Percentiles rank a stretch among this genome's conserved stretches.
Conservation (phyloP, 2,888 invertebrate genomes). For the Horisme vitalbata region DNA sequence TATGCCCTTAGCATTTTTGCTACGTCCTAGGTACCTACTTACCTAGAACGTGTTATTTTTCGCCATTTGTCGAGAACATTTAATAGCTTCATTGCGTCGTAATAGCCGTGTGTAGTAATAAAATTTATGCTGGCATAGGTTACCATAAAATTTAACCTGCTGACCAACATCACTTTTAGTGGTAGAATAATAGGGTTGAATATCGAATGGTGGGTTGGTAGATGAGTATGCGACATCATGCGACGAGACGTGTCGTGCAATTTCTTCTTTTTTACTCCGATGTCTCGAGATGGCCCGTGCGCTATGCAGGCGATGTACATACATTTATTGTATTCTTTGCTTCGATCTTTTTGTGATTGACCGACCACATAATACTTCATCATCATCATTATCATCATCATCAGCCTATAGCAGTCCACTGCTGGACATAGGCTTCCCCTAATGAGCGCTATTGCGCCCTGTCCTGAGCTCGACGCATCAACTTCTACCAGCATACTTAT, state of each 20-base stretch:
- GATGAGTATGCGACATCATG: conserved; percentile 57
- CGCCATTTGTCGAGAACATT: conserved; percentile 38
- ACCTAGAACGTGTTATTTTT: background rate
- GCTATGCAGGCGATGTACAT: conserved; percentile 51
- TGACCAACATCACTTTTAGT: background rate
- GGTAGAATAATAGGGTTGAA: conserved; percentile 26
- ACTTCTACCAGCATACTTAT: too few species aligned
- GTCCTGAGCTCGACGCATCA: too few species aligned
- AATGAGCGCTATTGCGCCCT: too few species aligned
- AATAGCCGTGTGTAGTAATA: conserved; percentile 57
- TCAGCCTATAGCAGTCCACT: too few species aligned
- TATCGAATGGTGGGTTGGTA: conserved; percentile 25
- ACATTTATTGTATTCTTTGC: background rate
- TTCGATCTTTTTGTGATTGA: too few species aligned
- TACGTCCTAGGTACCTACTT: too few species aligned
- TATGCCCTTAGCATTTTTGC: too few species aligned
- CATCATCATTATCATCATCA: too few species aligned
- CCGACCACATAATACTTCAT: too few species aligned
- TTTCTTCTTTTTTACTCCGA: conserved; percentile 46
- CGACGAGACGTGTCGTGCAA: conserved; percentile 44
- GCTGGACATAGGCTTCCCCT: too few species aligned
- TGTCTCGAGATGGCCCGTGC: conserved; percentile 55
- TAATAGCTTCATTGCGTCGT: conserved; percentile 59
- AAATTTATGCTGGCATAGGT: conserved; percentile 48
- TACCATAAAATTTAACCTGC: conserved; percentile 5